These are phyloP conservation scores for Ennomos quercinarius DNA, from an alignment of 2,888 invertebrate genomes.

Conservation along the genomic window DNA sequence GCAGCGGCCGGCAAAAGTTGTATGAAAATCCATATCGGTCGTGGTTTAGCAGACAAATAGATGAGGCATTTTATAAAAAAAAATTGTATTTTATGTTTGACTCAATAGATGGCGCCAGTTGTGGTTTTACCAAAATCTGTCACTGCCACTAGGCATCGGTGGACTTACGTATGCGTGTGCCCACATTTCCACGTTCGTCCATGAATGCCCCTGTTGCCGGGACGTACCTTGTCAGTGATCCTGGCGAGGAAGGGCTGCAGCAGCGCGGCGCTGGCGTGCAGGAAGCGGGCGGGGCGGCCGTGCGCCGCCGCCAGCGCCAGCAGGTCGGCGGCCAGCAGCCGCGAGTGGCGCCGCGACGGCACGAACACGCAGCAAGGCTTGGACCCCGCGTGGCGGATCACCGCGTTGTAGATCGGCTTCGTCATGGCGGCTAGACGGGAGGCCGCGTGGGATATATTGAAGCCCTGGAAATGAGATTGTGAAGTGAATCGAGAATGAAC, in stretches of 20 bases:
- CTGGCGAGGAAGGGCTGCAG: conserved; percentile 95
- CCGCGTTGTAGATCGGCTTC: conserved; percentile 98
- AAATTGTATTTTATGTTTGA: too few relatives aligned
- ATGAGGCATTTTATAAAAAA: too few relatives aligned
- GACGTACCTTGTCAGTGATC: conserved; percentile 94
- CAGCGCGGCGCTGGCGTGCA: conserved; percentile 94
- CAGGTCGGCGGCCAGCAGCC: conserved; percentile 98
- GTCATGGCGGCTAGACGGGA: conserved; percentile 99
- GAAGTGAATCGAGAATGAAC: too few relatives aligned
- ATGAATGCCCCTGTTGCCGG: too few relatives aligned
- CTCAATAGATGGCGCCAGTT: too few relatives aligned
- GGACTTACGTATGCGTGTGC: too few relatives aligned
- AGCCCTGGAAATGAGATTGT: conserved; percentile 88
- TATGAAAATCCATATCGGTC: too few relatives aligned
- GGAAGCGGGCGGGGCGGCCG: conserved; percentile 93
- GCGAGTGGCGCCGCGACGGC: conserved; percentile 95
- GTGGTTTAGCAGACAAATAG: too few relatives aligned
- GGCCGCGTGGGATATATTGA: conserved; percentile 98
- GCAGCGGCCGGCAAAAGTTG: too few relatives aligned
- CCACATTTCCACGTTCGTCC: too few relatives aligned
- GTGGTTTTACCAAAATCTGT: too few relatives aligned
- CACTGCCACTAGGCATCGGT: too few relatives aligned
- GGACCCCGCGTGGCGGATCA: conserved; percentile 92
- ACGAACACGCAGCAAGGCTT: conserved; percentile 96
- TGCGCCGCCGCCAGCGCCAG: conserved; percentile 97